phyloP scores from a whole-genome alignment of 1,140 invertebrate species.

The Dysdera silvatica region DNA sequence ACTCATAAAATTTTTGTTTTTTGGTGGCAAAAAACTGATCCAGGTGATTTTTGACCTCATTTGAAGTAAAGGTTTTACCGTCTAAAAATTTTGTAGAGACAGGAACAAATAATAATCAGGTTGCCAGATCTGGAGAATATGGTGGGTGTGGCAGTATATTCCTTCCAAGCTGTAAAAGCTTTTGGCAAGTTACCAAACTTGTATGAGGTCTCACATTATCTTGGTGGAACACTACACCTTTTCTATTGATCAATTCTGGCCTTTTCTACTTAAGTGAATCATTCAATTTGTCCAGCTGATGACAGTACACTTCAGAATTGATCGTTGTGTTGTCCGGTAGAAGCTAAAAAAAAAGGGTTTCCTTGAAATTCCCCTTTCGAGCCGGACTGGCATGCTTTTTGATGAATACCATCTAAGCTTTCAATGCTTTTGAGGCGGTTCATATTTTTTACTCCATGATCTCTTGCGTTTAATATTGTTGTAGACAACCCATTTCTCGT shows the following conservation, averaged over 20 bases:
- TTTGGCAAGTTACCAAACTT: constrained; percentile 5
- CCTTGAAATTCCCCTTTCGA: not conserved
- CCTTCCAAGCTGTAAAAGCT: constrained; percentile 5
- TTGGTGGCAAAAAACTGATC: not conserved
- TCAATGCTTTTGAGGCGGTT: not conserved
- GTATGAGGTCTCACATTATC: not conserved
- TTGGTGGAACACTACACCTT: not conserved
- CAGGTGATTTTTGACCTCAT: not conserved
- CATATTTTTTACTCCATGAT: not conserved
- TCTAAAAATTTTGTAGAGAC: too few relatives aligned
- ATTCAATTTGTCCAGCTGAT: constrained; percentile 1
- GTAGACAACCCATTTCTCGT: not conserved
- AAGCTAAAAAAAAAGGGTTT: not conserved
- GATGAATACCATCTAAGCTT: not conserved
- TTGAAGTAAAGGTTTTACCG: not conserved
- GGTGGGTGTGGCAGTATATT: not conserved
- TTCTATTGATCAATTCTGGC: constrained; percentile 7
- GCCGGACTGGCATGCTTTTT: not conserved
- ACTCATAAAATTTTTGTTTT: not conserved
- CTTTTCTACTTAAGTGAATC: not conserved
- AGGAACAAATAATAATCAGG: too few relatives aligned
- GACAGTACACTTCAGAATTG: not conserved
- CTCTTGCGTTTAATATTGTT: not conserved
- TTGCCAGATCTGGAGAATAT: not conserved
- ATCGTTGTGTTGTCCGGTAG: not conserved